Evolutionary conservation across 2,113 vertebrate genomes (phyloP), one percentile per base, ranked within the genome.

Genomic region (Megaptera novaeangliae): DNA sequence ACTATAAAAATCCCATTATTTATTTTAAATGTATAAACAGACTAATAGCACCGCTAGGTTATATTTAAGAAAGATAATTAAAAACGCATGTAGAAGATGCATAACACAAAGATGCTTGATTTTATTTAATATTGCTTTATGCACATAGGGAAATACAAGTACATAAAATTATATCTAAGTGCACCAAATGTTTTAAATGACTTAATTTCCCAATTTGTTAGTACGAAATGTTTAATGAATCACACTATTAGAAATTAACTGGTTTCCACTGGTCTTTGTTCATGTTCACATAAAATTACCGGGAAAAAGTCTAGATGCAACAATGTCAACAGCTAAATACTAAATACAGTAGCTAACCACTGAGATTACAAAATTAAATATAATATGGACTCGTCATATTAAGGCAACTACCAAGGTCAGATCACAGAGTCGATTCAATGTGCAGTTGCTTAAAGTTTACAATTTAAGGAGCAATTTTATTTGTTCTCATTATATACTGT

Each of bases 41-140:
- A 46, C 86, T 63, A 91, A 93, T 6, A 85, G 44, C 61, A 86
- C 55, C 71, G 66, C 15, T 68, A 88, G 34, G 21, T 39, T 41
- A 95, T 77, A 72, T 92, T 75, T 85, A 85, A 93, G 39, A 93
- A 91, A 91, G 12, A 74, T 41, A 49, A 75, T 75, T 94, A 77
- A 86, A 92, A 94, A 44, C 9, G 44, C 29, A 41, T 34, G 39
- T 71, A 13, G 34, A 91, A 95, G 18, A 74, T 69, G 18, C 0
- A 39, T 39, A 83, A 77, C 52, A 88, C 4, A 1, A 63, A 82
- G 23, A 80, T 84, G 29, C 2, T 17, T 80, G 49, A 83, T 88
- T 93, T 68, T 91, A 83, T 69, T 91, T 91, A 63, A 61, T 49
- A 91, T 5, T 63, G n/a, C 10, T 71, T 66, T 39, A 84, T 13